Evolutionary conservation across 2,113 vertebrate genomes (phyloP), one percentile per base, ranked within the genome.

Genomic region (Tinamus guttatus): DNA sequence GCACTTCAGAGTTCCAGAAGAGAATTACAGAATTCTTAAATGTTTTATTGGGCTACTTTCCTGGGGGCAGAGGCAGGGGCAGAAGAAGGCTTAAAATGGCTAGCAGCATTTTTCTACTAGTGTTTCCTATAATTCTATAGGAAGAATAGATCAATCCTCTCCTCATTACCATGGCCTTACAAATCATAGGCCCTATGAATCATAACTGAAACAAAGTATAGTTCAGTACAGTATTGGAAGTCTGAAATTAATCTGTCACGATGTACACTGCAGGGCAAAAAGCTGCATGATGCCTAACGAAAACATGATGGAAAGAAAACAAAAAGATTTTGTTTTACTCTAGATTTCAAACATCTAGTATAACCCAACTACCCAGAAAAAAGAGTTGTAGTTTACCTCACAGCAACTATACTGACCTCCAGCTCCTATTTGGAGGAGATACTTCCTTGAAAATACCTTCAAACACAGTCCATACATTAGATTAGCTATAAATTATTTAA

Each of bases 401-500:
- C 27, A 25, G 68, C 47, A 91, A 64, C 19, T 52, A n/a, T 59
- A 71, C 49, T 94, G 76, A 97, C 86, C 90, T 90, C 87, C 24
- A 97, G 58, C 41, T 81, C 65, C 25, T 38, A 16, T n/a, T 79
- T 90, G 45, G 69, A 94, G 54, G 21, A 74, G 51, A 88, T 28
- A 56, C 9, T 69, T 85, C n/a, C 79, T 4, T 36, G 73, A 92
- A 89, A 94, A 94, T 38, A 90, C 7, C n/a, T 93, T 81, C 36
- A 83, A 91, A 13, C 64, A 91, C 8, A 89, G 40, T 54, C 74
- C 36, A 87, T 78, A 75, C 52, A 47, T 47, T 40, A 90, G 67
- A 86, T 51, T 74, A 95, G 17, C 56, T 83, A 81, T 89, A 95
- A 81, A 95, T 95, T 89, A 97, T 97, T 96, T 82, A 96, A 81